Evolutionary conservation across 2,113 vertebrate genomes (phyloP).

Genomic region (Lophochroa leadbeateri): DNA sequence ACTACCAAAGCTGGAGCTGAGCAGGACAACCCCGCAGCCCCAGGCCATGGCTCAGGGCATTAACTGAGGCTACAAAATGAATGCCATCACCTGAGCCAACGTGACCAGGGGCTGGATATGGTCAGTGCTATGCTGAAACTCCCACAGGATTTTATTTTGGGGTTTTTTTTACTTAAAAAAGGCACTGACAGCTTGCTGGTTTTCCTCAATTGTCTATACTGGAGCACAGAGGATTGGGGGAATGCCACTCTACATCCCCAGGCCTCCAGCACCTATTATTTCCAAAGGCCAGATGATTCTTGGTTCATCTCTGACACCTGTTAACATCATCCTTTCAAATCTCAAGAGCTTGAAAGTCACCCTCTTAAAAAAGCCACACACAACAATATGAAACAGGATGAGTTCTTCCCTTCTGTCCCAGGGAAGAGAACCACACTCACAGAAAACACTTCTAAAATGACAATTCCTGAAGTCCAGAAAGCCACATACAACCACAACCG

Average conservation of each 20-base stretch:
- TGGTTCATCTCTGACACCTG: background rate
- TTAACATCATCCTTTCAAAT: background rate
- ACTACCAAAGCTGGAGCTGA: background rate
- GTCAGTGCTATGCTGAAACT: background rate
- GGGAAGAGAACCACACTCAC: conserved; percentile 8
- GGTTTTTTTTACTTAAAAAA: background rate
- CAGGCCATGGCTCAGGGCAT: background rate
- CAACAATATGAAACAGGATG: background rate
- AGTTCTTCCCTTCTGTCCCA: conserved; percentile 41
- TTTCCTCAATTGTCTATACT: background rate
- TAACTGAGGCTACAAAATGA: background rate
- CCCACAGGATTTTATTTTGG: fast-evolving
- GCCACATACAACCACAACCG: conserved; percentile 54
- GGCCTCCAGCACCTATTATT: background rate
- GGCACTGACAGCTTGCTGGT: background rate
- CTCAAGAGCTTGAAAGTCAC: background rate
- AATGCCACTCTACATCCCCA: background rate
- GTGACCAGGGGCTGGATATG: fast-evolving
- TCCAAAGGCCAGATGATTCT: background rate
- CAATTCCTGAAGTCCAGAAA: conserved; percentile 64
- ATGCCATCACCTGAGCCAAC: background rate
- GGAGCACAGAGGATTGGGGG: background rate
- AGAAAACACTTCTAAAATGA: conserved; percentile 45
- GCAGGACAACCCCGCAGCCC: background rate
- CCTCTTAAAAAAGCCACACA: background rate